phyloP scores from a whole-genome alignment of 2,113 vertebrate genomes.

The Mesembrinibis cayennensis region DNA sequence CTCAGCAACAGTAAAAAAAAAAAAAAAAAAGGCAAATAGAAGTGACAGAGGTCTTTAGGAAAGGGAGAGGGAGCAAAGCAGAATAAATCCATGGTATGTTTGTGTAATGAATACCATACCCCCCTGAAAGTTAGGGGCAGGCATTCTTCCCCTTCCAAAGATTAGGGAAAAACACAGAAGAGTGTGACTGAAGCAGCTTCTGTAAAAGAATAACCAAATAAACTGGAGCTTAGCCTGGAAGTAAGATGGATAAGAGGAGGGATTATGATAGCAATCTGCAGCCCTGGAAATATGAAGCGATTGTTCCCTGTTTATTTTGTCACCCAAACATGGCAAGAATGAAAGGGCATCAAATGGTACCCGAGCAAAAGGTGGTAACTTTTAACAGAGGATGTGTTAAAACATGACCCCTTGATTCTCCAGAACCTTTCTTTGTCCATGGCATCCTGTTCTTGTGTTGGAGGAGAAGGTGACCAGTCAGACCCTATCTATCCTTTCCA shows the following conservation, averaged over 20 bases:
- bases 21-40: not conserved
- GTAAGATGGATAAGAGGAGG: not conserved
- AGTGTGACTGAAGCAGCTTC: not conserved
- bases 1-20: not conserved
- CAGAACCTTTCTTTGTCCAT: accelerated
- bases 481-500: not conserved
- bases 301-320: not conserved
- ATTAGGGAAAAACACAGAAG: not conserved
- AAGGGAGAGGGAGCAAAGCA: not conserved
- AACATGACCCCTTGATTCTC: not conserved
- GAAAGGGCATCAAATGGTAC: not conserved
- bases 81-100: not conserved
- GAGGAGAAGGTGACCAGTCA: not conserved
- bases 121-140: not conserved
- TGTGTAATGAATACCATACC: not conserved
- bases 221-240: not conserved
- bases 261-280: not conserved
- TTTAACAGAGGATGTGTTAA: not conserved
- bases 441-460: not conserved
- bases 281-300: not conserved
- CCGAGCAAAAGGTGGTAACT: not conserved
- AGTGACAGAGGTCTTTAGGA: not conserved
- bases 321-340: not conserved
- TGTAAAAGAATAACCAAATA: not conserved
- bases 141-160: not conserved